phyloP scores from a whole-genome alignment of 2,888 invertebrate genomes.

The Lycophotia porphyrea region DNA sequence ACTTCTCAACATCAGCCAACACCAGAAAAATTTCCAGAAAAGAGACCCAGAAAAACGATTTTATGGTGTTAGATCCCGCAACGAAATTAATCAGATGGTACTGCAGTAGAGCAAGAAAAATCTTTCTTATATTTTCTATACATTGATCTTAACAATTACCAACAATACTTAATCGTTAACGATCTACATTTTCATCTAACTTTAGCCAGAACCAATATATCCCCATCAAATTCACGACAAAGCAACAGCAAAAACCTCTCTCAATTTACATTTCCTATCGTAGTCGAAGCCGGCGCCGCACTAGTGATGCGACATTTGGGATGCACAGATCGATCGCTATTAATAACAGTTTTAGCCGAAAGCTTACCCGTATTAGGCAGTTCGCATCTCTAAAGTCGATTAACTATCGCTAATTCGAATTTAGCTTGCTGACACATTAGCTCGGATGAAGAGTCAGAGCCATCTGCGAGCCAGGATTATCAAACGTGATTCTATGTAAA shows the following conservation, averaged over 20 bases:
- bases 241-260: slow-evolving; percentile 32
- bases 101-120: neutral
- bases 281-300: slow-evolving; percentile 31
- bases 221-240: slow-evolving; percentile 30
- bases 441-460: slow-evolving; percentile 62
- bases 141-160: neutral
- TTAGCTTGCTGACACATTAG: slow-evolving; percentile 74
- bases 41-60: neutral
- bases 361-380: slow-evolving; percentile 71
- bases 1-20: too few species aligned
- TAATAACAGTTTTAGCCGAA: slow-evolving; percentile 72
- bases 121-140: neutral
- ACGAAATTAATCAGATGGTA: neutral
- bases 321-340: slow-evolving; percentile 64
- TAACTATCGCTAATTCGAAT: slow-evolving; percentile 75
- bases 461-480: slow-evolving; percentile 65
- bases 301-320: slow-evolving; percentile 49
- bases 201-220: slow-evolving; percentile 17
- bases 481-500: slow-evolving; percentile 62
- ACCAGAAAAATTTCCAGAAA: neutral
- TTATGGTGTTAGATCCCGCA: neutral
- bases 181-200: slow-evolving; percentile 16
- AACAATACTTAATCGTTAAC: neutral
- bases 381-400: slow-evolving; percentile 72
- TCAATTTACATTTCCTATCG: slow-evolving; percentile 43